Base-by-base conservation (phyloP, 2,113 vertebrate species). In the Micronycteris hirsuta region DNA sequence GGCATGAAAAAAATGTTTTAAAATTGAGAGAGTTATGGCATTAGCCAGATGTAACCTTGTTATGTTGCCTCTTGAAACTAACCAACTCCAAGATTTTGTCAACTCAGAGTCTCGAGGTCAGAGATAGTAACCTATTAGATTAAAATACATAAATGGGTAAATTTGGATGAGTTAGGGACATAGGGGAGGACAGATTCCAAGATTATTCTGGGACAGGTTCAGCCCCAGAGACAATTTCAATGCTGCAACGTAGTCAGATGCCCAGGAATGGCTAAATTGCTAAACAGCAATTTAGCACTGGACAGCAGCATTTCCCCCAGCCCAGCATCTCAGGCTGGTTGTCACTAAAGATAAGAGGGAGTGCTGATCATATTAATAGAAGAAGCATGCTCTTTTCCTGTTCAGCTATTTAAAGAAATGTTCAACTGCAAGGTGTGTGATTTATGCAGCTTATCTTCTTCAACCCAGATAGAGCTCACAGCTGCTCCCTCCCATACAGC, bases 401-500 rank as follows among this genome's bases (percentile, higher is more conserved):
- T 97, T 98, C 93, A 97, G 97, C 91, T 98, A 90, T 98, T 98
- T 98, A 91, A 98, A 97, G 97, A 96, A 98, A 93, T 87, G 86
- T 97, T 98, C 91, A 98, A 94, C 97, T 97, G 92, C 90, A 94
- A 89, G 95, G 97, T 63, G 82, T 93, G 86, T 13, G 17, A 97
- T 98, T 98, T 97, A 97, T 97, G 97, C 96, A 86, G 97, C 97
- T 98, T 98, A 98, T 98, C 98, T 98, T 95, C 91, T 84, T 95
- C 96, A 96, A 89, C 95, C 98, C 98, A 98, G 98, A 98, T 43
- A 98, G 97, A 98, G 91, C 85, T 78, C 56, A 1, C 28, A 3
- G 61, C 68, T 58, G 80, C 84, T 97, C 58, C 85, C 92, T 96
- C 82, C 94, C 28, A 0, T 87, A 70, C 96, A 96, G 91, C 96